These are phyloP conservation scores for Phyllotreta cruciferae DNA, from an alignment of 2,888 invertebrate species.

Conservation along the genomic window DNA sequence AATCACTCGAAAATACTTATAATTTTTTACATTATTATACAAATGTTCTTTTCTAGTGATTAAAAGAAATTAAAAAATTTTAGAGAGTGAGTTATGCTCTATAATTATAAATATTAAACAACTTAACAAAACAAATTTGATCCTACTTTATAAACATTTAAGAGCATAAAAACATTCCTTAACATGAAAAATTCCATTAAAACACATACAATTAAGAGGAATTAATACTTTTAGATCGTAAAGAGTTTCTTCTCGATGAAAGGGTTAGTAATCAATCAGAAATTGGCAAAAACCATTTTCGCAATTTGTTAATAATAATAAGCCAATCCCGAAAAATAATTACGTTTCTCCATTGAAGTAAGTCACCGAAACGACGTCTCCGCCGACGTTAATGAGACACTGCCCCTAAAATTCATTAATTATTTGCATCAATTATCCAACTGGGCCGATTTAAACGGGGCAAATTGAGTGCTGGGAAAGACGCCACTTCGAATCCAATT, in stretches of 20 bases:
- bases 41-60: too few relatives aligned
- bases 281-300: neutral
- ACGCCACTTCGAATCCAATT: slow-evolving; percentile 40
- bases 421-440: slow-evolving; percentile 28
- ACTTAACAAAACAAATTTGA: too few relatives aligned
- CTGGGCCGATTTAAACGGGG: neutral
- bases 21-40: too few relatives aligned
- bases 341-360: slow-evolving; percentile 65
- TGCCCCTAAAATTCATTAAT: slow-evolving; percentile 77
- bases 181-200: too few relatives aligned
- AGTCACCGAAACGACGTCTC: slow-evolving; percentile 87
- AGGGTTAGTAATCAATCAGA: too few relatives aligned
- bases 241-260: neutral
- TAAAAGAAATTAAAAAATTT: too few relatives aligned
- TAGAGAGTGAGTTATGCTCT: too few relatives aligned
- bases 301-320: slow-evolving; percentile 1
- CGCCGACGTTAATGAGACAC: slow-evolving; percentile 93
- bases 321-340: neutral
- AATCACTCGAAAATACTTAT: neutral
- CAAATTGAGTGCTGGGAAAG: neutral
- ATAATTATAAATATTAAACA: too few relatives aligned
- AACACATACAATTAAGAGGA: too few relatives aligned
- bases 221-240: neutral
- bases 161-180: too few relatives aligned
- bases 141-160: too few relatives aligned